A percentile compares a stretch with the other conserved stretches of the same genome.
Conservation (phyloP, 2,888 invertebrate species). For the Ophraella communa region DNA sequence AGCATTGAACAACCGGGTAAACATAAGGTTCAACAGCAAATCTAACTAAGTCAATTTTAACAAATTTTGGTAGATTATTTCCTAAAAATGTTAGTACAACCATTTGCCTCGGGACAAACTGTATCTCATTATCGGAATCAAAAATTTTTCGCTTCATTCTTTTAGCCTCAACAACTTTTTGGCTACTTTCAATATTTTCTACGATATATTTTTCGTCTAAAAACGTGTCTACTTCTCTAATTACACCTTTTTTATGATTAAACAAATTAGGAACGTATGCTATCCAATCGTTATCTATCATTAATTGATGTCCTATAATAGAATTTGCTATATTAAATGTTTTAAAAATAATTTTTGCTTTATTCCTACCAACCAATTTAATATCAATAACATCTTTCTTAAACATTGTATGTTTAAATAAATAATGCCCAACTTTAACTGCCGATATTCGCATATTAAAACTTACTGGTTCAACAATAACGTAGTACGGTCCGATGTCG, state of each 20-base stretch:
- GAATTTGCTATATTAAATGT: neutral
- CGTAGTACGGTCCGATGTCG: neutral
- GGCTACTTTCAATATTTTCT: neutral
- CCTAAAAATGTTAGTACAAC: too few species aligned
- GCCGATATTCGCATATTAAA: neutral
- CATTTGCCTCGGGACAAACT: too few species aligned
- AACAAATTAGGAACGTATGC: neutral
- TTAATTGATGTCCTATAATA: neutral
- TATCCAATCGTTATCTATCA: neutral
- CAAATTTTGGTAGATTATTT: neutral
- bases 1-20: too few species aligned
- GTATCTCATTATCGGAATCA: too few species aligned
- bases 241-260: conserved; percentile 3
- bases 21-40: too few species aligned
- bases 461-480: neutral
- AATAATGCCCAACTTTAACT: neutral
- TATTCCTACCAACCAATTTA: neutral
- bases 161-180: neutral
- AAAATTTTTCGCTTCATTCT: neutral
- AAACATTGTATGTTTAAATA: neutral
- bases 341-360: conserved; percentile 7
- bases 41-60: neutral
- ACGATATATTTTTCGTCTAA: neutral
- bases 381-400: neutral
- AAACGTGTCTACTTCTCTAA: too few species aligned